Conservation (phyloP, 2,888 invertebrate genomes). For the Microchrysa polita region DNA sequence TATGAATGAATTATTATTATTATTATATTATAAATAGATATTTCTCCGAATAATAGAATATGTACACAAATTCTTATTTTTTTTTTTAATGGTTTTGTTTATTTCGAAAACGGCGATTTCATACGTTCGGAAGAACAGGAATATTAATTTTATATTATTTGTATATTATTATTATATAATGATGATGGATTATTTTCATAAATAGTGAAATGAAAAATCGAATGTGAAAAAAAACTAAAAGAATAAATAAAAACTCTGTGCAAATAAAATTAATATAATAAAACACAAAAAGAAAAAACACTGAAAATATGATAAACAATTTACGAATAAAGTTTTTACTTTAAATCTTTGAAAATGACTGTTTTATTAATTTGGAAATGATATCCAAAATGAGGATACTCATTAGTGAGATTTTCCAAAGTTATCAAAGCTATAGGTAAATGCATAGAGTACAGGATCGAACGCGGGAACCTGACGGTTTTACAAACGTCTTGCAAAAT, state of each 20-base stretch:
- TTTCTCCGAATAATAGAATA: constrained; percentile 37
- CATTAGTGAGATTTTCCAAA: too few species aligned
- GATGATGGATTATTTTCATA: constrained; percentile 35
- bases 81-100: constrained; percentile 29
- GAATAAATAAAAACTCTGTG: too few species aligned
- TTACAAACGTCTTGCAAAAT: too few species aligned
- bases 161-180: constrained; percentile 20
- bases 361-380: background rate
- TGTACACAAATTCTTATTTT: constrained; percentile 6
- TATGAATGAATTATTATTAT: constrained; percentile 23
- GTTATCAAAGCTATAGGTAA: too few species aligned
- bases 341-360: constrained; percentile 21
- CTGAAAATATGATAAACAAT: constrained; percentile 32
- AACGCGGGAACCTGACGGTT: too few species aligned
- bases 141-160: constrained; percentile 17
- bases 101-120: constrained; percentile 11
- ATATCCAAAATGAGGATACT: too few species aligned
- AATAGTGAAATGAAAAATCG: constrained; percentile 30
- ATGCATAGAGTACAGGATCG: too few species aligned
- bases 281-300: background rate
- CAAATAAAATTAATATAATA: too few species aligned
- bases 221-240: constrained; percentile 14
- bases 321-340: constrained; percentile 40
- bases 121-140: constrained; percentile 41
- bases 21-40: constrained; percentile 4